Evolutionary conservation across 2,797 vertebrate species (phyloP).

Genomic region (Nothura maculosa): DNA sequence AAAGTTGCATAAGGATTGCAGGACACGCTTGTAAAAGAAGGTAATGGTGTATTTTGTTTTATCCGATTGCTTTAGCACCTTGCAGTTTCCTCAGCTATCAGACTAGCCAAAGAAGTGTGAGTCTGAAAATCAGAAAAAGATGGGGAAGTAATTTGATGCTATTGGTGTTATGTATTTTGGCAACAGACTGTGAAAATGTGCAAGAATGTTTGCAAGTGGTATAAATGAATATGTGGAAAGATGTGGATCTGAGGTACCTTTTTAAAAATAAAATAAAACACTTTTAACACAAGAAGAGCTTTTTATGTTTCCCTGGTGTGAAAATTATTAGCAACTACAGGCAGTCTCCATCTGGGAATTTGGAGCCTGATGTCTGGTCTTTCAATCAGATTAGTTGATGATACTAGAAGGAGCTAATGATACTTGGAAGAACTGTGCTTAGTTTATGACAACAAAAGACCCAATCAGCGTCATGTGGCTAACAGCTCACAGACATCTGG

Average conservation of each 20-base stretch:
- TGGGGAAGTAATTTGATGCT: constrained; percentile 36
- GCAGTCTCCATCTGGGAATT: constrained; percentile 29
- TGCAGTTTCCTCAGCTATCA: constrained; percentile 60
- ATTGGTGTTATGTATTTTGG: constrained; percentile 26
- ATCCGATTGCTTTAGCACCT: constrained; percentile 69
- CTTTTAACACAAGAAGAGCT: constrained; percentile 19
- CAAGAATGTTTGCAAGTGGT: constrained; percentile 46
- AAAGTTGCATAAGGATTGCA: neutral
- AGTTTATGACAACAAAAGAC: constrained; percentile 36
- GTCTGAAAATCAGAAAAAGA: constrained; percentile 45
- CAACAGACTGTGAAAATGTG: constrained; percentile 43
- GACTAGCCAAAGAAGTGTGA: neutral
- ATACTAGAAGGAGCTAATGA: neutral
- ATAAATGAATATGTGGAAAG: constrained; percentile 34
- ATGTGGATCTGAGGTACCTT: constrained; percentile 6
- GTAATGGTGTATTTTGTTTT: constrained; percentile 73
- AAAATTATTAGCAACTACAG: constrained; percentile 57
- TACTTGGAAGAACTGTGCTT: constrained; percentile 26
- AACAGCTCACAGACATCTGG: constrained; percentile 45
- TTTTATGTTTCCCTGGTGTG: constrained; percentile 56
- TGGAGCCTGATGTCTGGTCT: constrained; percentile 22
- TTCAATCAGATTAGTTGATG: constrained; percentile 30
- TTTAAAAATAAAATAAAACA: constrained; percentile 48
- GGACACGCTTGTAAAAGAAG: constrained; percentile 47
- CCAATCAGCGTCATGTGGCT: constrained; percentile 16